Evolutionary conservation across 2,797 vertebrate genomes (phyloP), one percentile per base, ranked within the genome.

Genomic region (Echiichthys vipera): DNA sequence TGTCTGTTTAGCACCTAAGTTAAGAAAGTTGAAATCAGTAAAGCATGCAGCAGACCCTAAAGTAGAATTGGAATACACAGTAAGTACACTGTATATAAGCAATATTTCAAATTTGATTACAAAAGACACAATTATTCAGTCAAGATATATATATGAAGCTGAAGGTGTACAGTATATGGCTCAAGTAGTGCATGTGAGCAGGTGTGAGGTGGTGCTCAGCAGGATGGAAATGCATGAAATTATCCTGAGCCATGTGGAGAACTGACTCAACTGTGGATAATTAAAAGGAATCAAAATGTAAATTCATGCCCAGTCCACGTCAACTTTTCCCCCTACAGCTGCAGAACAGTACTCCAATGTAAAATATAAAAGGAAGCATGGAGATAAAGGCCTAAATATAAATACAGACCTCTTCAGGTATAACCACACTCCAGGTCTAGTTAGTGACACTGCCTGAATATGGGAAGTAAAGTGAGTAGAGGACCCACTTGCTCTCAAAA

Each of bases 221-320:
- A 42, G 70, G 73, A 83, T 17, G 56, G 62, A 57, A 27, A 67
- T 46, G 75, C 80, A 77, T 88, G 82, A 87, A 88, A 89, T 89
- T 8, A 71, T 84, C 75, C 70, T 8, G 65, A 77, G 68, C 46
- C 68, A 56, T 30, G 27, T 66, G 71, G 42, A 78, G 58, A 84
- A 78, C 43, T 6, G 65, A 77, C 62, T 73, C 51, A 20, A 65
- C 64, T 83, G 83, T 81, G 74, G 71, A 79, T 54, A 90, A 87
- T 85, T 68, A 71, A 37, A 78, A 68, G 76, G 67, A 87, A 86
- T 86, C 68, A 63, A 86, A 89, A 88, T 88, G 78, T 39, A 83
- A 88, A 88, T 84, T 47, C 37, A 65, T 51, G 42, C 43, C 1
- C 20, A 36, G 72, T 43, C 66, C 71, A 42, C 56, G 53, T 54